Evolutionary conservation across 2,113 vertebrate genomes (phyloP), one percentile per base, ranked within the genome.

Genomic region (Ancistrus triradiatus): DNA sequence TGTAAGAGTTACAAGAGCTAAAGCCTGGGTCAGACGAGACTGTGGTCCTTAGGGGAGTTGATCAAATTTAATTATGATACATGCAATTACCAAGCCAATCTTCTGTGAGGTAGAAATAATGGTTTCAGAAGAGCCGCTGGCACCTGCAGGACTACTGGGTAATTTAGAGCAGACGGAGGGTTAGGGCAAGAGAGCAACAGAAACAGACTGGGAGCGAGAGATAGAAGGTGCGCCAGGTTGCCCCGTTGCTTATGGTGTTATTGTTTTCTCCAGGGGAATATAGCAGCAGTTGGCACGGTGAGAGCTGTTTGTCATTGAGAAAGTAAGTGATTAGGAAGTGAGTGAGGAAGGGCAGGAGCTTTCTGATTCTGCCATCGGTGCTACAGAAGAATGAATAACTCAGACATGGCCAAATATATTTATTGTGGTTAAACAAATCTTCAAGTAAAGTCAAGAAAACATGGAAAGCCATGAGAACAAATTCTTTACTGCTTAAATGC

Each of bases 61-160:
- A 79, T 87, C 71, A 85, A 83, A 87, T 86, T 86, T 85, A 88
- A 89, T 86, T 88, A 85, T 78, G 75, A 85, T 85, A 80, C 81
- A 80, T 88, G 81, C 83, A 87, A 88, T 88, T 85, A 85, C 78
- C 78, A 86, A 87, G 86, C 83, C 84, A 87, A 88, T 87, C 84
- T 85, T 86, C 81, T 75, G 77, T 81, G 79, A 79, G 82, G 79
- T 77, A 75, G 73, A 77, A 84, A 86, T 81, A 83, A 83, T 83
- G 68, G 81, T 86, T 85, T 83, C 69, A 80, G 72, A 18, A 72
- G 74, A 73, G 71, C 78, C 27, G 68, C 50, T 67, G 67, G 77
- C 83, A 86, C 79, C 77, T 81, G 79, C 77, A 81, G 78, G 79
- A 75, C 59, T 66, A 69, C 69, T 53, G 76, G 70, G 33, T 83